Conservation (phyloP, 2,113 vertebrate genomes). For the Riparia riparia region DNA sequence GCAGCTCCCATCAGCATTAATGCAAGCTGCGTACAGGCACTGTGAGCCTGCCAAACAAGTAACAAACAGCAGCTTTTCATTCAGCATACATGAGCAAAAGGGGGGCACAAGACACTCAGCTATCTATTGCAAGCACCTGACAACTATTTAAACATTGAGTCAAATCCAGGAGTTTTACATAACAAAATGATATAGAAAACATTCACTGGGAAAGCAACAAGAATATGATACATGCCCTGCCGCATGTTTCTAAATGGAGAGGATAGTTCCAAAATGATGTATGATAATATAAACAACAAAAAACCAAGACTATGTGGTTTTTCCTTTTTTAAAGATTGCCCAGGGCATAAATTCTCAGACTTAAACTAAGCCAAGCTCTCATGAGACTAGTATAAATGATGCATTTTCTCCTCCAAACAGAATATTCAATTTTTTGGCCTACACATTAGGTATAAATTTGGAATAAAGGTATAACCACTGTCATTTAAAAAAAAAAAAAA, state of each 20-base stretch:
- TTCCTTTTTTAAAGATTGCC: not conserved
- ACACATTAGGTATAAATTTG: not conserved
- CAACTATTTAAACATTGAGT: slow-evolving; percentile 31
- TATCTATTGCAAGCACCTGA: slow-evolving; percentile 42
- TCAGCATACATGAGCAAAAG: not conserved
- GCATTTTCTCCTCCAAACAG: not conserved
- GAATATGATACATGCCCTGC: not conserved
- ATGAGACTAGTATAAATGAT: slow-evolving; percentile 1
- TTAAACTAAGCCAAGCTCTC: not conserved
- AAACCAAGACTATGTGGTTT: accelerated
- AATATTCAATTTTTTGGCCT: not conserved
- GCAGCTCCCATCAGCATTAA: slow-evolving; percentile 24
- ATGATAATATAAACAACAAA: slow-evolving; percentile 17
- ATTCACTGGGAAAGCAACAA: not conserved
- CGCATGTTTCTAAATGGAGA: not conserved
- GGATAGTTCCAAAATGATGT: not conserved
- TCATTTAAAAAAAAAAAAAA: not conserved
- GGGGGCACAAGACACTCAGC: not conserved
- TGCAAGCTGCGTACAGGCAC: not conserved
- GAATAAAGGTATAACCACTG: not conserved
- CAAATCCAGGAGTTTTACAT: slow-evolving; percentile 13
- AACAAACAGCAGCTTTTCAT: slow-evolving; percentile 53
- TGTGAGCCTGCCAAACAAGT: slow-evolving; percentile 30
- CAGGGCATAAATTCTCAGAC: not conserved
- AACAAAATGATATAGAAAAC: not conserved